Base-by-base conservation (phyloP, 2,113 vertebrate species). In the Anthoscopus minutus region DNA sequence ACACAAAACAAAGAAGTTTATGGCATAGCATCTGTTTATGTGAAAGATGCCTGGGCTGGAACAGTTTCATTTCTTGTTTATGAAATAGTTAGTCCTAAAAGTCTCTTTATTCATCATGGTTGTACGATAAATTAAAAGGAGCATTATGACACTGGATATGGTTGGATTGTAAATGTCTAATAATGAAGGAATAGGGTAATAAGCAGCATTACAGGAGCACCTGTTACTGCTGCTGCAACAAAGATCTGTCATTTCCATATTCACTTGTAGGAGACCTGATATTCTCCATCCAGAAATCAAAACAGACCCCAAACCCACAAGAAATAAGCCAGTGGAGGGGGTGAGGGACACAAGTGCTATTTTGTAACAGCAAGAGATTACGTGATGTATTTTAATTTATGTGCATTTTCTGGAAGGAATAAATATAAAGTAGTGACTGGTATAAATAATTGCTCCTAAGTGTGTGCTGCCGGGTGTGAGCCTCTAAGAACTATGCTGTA, bases 1-100 rank as follows among this genome's bases (percentile, higher is more conserved):
- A 92, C 94, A 92, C 85, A 84, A 96, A 97, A 94, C 97, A 96
- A 97, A 97, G 95, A 97, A 88, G 96, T 98, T 98, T 98, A 98
- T 97, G 96, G 96, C 96, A 70, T 15, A 94, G 96, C 98, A 98
- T 98, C 98, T 98, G 98, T 97, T 97, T 97, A 93, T 92, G 81
- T 92, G 44, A 87, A 95, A 96, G 93, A 96, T 94, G 96, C 88
- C 97, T 94, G 94, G 96, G 95, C 92, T 94, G 92, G 89, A 97
- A 93, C 96, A 91, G 93, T 96, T 97, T 91, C 89, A 83, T 92
- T 97, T 97, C 95, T 95, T 96, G 93, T 94, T 94, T 92, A 94
- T 96, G 92, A 95, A 98, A 97, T 94, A 92, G 74, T 94, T 94
- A 80, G 86, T 80, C 90, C 93, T 97, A 89, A 96, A 94, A 94